A percentile compares a stretch with the other conserved stretches of the same genome.
These are phyloP conservation scores for Protosalanx chinensis DNA, from an alignment of 2,797 vertebrate genomes.

Conservation along the genomic window DNA sequence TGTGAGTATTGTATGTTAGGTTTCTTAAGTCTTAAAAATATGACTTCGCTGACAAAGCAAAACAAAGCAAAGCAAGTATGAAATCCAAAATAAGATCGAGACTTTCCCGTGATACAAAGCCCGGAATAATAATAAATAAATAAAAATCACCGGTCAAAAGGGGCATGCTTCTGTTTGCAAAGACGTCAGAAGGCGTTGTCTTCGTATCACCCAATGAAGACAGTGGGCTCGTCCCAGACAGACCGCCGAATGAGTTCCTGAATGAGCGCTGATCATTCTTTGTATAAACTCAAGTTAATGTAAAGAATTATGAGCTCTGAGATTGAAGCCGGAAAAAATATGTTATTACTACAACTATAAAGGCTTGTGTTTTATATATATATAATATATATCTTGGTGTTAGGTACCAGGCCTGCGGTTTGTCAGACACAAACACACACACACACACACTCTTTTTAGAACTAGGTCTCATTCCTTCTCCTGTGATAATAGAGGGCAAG, in stretches of 20 bases:
- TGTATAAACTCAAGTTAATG: no score
- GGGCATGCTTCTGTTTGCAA: constrained; percentile 24
- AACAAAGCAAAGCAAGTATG: no score
- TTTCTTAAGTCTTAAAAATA: neutral
- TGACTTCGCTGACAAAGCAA: neutral
- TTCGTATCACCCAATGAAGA: constrained; percentile 38
- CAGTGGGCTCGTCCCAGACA: constrained; percentile 1
- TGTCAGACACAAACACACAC: neutral
- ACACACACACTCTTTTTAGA: no score
- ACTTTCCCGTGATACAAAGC: neutral
- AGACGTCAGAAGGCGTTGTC: constrained; percentile 28
- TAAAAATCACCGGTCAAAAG: neutral
- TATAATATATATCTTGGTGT: neutral
- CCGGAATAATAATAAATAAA: neutral
- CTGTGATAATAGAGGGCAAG: neutral
- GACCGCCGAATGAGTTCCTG: neutral
- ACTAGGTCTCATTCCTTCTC: no score
- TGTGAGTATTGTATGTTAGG: neutral
- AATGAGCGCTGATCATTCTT: no score
- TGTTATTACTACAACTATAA: neutral
- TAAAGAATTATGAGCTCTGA: no score
- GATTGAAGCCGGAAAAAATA: no score
- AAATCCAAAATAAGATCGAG: no score
- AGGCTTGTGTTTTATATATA: neutral
- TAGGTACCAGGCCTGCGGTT: neutral